Conservation (phyloP, 64 coral and sea anemone species). For the Montipora capricornis region DNA sequence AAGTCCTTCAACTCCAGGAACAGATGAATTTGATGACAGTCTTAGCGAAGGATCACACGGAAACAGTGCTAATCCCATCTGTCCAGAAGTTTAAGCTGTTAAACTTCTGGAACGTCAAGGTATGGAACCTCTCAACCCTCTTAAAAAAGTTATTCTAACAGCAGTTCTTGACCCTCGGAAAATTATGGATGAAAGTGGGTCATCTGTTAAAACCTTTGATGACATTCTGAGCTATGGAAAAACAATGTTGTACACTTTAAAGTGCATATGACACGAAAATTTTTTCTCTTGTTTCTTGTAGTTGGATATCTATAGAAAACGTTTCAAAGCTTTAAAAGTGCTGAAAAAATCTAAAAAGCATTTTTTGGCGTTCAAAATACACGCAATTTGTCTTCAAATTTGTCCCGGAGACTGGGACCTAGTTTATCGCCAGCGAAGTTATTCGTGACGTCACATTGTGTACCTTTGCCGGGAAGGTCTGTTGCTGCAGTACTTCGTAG, state of each 20-base stretch:
- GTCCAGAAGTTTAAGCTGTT: background rate
- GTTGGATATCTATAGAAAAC: no score
- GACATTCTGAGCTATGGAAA: no score
- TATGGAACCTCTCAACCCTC: slow-evolving; percentile 14
- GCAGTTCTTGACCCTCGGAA: no score
- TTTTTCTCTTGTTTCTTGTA: background rate
- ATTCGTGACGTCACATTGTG: background rate
- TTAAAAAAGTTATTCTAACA: background rate
- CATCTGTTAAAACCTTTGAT: no score
- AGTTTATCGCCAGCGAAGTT: background rate
- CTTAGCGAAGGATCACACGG: no score
- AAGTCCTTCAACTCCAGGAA: background rate
- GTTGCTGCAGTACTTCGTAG: no score
- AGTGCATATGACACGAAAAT: slow-evolving; percentile 7
- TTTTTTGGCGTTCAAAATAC: background rate
- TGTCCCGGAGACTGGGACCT: background rate
- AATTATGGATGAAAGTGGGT: no score
- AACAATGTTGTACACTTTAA: background rate
- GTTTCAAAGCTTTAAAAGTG: background rate
- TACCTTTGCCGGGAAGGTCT: background rate
- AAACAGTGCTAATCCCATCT: background rate
- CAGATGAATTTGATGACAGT: background rate
- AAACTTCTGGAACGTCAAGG: background rate
- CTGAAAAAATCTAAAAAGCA: background rate
- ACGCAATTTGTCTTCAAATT: background rate